phyloP scores from a whole-genome alignment of 1,140 invertebrate genomes.

The Oryctes rhinoceros region DNA sequence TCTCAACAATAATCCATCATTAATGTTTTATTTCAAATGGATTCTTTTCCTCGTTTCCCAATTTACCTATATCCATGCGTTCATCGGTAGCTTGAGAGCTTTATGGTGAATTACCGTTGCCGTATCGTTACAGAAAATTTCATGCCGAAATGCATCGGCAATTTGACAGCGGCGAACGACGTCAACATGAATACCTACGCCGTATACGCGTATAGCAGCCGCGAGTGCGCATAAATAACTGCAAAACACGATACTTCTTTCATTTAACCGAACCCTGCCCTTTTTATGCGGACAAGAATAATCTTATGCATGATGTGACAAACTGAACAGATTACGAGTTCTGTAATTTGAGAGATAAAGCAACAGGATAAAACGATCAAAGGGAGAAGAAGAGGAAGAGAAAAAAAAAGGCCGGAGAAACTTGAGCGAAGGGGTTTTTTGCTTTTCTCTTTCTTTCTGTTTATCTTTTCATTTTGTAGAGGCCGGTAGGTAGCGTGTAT shows the following conservation, averaged over 20 bases:
- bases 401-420: not conserved
- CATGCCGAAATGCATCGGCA: not conserved
- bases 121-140: no score
- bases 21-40: no score
- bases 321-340: constrained; percentile 31
- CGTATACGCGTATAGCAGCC: not conserved
- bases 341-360: constrained; percentile 30
- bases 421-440: constrained; percentile 20
- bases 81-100: no score
- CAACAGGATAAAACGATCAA: constrained; percentile 30
- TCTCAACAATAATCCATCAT: no score
- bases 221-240: not conserved
- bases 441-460: constrained; percentile 15
- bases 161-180: not conserved
- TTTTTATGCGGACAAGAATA: constrained; percentile 24
- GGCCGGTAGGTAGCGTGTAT: not conserved
- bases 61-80: not conserved
- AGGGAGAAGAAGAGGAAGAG: not conserved
- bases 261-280: constrained; percentile 1
- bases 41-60: no score
- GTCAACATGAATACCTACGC: not conserved
- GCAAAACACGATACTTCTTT: constrained; percentile 17
- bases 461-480: constrained; percentile 8
- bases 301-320: constrained; percentile 31
- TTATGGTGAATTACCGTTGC: no score